phyloP scores from a whole-genome alignment of 2,888 invertebrate species.

The Rotaria socialis region DNA sequence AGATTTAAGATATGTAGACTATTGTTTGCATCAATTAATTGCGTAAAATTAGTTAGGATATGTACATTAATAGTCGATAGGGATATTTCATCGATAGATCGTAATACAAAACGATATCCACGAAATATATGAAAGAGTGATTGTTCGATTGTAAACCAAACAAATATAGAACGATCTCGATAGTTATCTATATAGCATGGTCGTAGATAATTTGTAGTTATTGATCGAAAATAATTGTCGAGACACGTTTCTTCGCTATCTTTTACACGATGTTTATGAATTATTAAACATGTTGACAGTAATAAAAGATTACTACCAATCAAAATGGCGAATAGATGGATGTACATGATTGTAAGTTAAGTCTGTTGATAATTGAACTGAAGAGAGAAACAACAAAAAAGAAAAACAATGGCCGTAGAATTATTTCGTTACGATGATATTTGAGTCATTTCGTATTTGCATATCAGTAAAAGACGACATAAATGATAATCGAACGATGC shows the following conservation, averaged over 20 bases:
- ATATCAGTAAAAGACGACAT: background rate
- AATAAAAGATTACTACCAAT: background rate
- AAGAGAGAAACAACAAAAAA: background rate
- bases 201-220: background rate
- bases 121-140: background rate
- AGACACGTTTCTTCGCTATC: background rate
- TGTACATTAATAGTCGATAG: background rate
- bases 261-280: background rate
- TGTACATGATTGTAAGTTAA: background rate
- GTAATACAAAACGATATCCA: background rate
- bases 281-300: background rate
- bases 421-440: background rate
- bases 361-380: too few species aligned
- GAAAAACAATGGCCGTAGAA: background rate
- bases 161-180: background rate
- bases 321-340: background rate
- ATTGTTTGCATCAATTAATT: background rate
- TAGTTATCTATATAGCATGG: background rate
- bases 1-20: constrained; percentile 1
- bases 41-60: background rate
- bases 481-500: background rate
- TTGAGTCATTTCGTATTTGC: background rate
- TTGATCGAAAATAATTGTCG: background rate
- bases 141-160: background rate
- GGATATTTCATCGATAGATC: background rate